Conservation (phyloP, 2,888 invertebrate genomes). For the Platycheirus rosarum region DNA sequence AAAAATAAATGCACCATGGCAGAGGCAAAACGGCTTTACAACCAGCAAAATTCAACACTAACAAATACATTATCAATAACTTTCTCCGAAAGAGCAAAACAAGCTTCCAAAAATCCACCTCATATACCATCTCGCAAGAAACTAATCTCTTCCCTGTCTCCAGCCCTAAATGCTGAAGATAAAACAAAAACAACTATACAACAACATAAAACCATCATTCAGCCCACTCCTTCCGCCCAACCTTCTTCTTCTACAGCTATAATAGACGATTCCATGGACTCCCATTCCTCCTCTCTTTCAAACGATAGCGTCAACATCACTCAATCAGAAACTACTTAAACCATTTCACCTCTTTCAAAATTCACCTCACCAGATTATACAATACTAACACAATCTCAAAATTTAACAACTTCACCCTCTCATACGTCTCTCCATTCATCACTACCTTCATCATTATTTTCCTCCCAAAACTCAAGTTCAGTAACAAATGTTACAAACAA, state of each 20-base stretch:
- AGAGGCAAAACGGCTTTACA: constrained; percentile 10
- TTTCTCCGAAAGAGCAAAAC: constrained; percentile 1
- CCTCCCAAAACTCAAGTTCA: not conserved
- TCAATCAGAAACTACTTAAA: not conserved
- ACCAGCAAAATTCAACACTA: not conserved
- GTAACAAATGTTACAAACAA: not conserved
- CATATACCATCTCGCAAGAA: not conserved
- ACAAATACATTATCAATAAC: not conserved
- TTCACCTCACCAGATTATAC: not conserved
- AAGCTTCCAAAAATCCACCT: not conserved
- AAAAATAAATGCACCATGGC: constrained; percentile 27
- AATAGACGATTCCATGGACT: not conserved
- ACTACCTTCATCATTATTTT: no score
- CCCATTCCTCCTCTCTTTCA: not conserved
- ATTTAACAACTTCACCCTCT: not conserved
- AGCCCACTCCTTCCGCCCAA: not conserved
- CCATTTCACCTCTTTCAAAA: not conserved
- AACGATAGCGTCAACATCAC: not conserved
- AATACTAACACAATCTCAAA: not conserved
- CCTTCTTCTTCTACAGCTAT: not conserved
- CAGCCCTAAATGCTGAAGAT: not conserved
- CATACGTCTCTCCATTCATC: no score
- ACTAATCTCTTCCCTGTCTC: not conserved
- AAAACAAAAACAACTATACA: not conserved
- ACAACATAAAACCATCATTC: not conserved